Evolutionary conservation across 92 coral and sea anemone species (phyloP).

Genomic region (Epizoanthus ramosus): DNA sequence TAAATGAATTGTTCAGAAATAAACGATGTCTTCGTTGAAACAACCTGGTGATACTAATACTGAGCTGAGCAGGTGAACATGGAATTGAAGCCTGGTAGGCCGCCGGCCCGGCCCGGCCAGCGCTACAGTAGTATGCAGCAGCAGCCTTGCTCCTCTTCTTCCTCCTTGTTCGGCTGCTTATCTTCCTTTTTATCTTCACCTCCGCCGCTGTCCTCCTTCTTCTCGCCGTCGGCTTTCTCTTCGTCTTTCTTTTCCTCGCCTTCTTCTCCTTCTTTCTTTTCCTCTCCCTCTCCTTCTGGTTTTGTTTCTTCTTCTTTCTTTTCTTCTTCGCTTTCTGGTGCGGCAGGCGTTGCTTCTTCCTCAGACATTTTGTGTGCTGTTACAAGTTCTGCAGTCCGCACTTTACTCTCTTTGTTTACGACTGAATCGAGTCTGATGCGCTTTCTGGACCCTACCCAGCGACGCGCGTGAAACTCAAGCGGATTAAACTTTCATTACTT

Average conservation of each 20-base stretch:
- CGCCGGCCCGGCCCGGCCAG: no score
- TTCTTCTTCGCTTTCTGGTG: slow-evolving; percentile 42
- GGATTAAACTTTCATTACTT: slow-evolving; percentile 31
- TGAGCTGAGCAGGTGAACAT: no score
- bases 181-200: background rate
- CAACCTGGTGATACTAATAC: no score
- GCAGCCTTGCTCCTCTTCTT: slow-evolving; percentile 37
- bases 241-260: slow-evolving; percentile 12
- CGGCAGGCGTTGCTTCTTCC: slow-evolving; percentile 23
- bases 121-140: slow-evolving; percentile 24
- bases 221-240: slow-evolving; percentile 1
- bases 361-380: slow-evolving; percentile 12
- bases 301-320: background rate
- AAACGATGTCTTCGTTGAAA: no score
- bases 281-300: no score
- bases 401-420: slow-evolving; percentile 26
- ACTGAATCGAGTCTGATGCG: background rate
- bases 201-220: slow-evolving; percentile 20
- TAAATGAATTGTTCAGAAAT: no score
- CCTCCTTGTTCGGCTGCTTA: slow-evolving; percentile 10
- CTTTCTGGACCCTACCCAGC: slow-evolving; percentile 34
- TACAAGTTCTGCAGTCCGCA: background rate
- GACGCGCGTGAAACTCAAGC: slow-evolving; percentile 33
- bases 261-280: slow-evolving; percentile 1
- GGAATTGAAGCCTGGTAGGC: no score